Conservation (phyloP, 2,797 vertebrate genomes). For the Percopsis omiscomaycus region DNA sequence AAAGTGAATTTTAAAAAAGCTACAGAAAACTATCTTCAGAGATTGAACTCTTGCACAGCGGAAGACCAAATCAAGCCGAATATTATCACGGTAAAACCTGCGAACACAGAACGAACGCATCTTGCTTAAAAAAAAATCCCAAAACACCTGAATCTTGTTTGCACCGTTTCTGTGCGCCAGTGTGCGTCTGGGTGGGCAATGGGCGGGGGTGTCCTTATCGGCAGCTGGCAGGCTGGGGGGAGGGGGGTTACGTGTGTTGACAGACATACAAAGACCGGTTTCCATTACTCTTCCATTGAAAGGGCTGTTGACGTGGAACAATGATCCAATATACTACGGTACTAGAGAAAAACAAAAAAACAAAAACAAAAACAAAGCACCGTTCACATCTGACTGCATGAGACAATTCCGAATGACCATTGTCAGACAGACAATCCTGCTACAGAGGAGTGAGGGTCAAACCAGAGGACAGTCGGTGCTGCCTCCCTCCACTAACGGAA, state of each 20-base stretch:
- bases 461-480: neutral
- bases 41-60: slow-evolving; percentile 64
- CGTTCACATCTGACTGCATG: slow-evolving; percentile 15
- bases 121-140: neutral
- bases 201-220: slow-evolving; percentile 5
- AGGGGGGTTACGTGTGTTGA: neutral
- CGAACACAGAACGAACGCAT: slow-evolving; percentile 37
- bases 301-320: slow-evolving; percentile 8
- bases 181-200: slow-evolving; percentile 31
- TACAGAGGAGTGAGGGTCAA: slow-evolving; percentile 26
- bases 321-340: too few species aligned
- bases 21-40: slow-evolving; percentile 46
- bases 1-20: too few species aligned
- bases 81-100: slow-evolving; percentile 54
- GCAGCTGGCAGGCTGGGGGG: slow-evolving; percentile 3
- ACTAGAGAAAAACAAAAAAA: neutral
- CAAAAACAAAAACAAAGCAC: slow-evolving; percentile 9
- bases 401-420: slow-evolving; percentile 8
- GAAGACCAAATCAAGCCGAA: slow-evolving; percentile 55
- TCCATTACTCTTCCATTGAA: slow-evolving; percentile 14
- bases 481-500: neutral
- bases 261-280: neutral
- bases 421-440: slow-evolving; percentile 42
- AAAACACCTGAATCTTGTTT: slow-evolving; percentile 61
- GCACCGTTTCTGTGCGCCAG: slow-evolving; percentile 59